Base-by-base conservation (phyloP, 2,113 vertebrate genomes). In the Boleophthalmus pectinirostris region DNA sequence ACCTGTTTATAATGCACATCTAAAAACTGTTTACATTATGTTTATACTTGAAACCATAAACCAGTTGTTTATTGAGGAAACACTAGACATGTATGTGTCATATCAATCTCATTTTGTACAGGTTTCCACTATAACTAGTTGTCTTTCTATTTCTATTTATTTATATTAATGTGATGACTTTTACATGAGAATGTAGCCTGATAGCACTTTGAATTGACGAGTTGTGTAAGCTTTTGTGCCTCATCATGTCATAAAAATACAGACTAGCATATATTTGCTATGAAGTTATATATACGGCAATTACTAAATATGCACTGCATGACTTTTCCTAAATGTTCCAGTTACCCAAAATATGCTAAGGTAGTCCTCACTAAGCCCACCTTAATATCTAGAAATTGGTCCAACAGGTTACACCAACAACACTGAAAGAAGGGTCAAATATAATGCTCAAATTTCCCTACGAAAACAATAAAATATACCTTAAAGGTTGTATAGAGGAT, bases 11-110 rank as follows among this genome's bases (percentile, higher is more conserved):
- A 11, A 57, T 6, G 21, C 21, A 57, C 54, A 60, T 54, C 15
- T 18, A 61, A 33, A 61, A 60, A 16, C 18, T 64, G 29, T 38
- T n/a, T 43, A 64, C 15, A 33, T 14, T 20, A 38, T 64, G 29
- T 64, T 64, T 38, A 64, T 64, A 38, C 61, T 64, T 64, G 61
- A 64, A 64, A 64, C 60, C 6, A 20, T 64, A 10, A 33, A 64
- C 38, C 38, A 51, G 16, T 21, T 54, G 20, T n/a, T n/a, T 53
- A 53, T 20, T 53, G 51, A 54, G 51, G 20, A 54, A 54, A 54
- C 20, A 2, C 8, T 10, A 10, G 51, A 54, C 51, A 8, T 54
- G n/a, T n/a, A 8, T 43, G 38, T 43, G 8, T 43, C 38, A 43
- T 43, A 43, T 43, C 38, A 43, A 9, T 53, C 20, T 54, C 51